Evolutionary conservation across 2,888 invertebrate species (phyloP).

Genomic region (Drosophila parthenogenetica): DNA sequence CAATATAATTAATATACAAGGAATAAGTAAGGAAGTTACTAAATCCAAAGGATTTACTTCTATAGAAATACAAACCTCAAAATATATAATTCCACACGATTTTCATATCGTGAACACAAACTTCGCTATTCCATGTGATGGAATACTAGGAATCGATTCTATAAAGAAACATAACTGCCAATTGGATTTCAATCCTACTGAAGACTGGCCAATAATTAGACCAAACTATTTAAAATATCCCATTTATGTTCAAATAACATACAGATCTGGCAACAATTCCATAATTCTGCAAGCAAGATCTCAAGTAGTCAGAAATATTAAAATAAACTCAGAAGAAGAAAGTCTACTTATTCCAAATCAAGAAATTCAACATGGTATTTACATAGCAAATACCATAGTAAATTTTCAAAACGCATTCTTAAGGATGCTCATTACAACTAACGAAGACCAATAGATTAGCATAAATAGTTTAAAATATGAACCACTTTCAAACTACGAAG

Average conservation of each 20-base stretch:
- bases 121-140: slow-evolving; percentile 13
- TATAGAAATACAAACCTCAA: no score
- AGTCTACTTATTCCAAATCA: slow-evolving; percentile 6
- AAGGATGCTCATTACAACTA: slow-evolving; percentile 10
- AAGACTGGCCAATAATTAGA: background rate
- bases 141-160: background rate
- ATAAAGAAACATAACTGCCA: background rate
- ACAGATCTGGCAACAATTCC: slow-evolving; percentile 4
- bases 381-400: slow-evolving; percentile 5
- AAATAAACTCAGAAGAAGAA: background rate
- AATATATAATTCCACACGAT: no score
- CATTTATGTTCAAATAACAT: background rate
- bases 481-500: no score
- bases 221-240: background rate
- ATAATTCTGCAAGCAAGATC: no score
- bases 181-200: background rate
- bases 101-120: background rate
- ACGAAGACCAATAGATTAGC: background rate
- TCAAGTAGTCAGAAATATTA: background rate
- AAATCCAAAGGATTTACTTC: no score
- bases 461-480: background rate
- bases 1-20: no score
- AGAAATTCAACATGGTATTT: slow-evolving; percentile 11
- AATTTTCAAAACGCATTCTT: slow-evolving; percentile 1
- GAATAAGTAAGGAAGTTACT: no score